Conservation (phyloP, 2,888 invertebrate genomes). For the Synergus itoensis region DNA sequence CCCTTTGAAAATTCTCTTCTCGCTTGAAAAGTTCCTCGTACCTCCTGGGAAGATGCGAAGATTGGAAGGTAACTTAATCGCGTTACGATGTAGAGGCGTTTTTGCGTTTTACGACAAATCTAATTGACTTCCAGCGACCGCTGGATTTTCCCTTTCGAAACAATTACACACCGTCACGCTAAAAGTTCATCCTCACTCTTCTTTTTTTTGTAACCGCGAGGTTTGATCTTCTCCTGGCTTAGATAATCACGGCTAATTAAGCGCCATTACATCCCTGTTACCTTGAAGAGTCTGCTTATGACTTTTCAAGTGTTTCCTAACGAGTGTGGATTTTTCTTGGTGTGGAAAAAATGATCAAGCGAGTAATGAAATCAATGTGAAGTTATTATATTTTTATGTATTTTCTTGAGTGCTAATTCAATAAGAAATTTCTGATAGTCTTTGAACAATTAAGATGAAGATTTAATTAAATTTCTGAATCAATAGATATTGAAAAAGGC, state of each 20-base stretch:
- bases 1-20: slow-evolving; percentile 10
- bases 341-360: neutral
- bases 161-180: neutral
- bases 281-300: slow-evolving; percentile 1
- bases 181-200: slow-evolving; percentile 26
- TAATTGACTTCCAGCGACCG: neutral
- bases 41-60: neutral
- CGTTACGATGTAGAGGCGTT: neutral
- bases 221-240: slow-evolving; percentile 12
- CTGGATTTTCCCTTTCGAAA: slow-evolving; percentile 28
- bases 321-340: neutral
- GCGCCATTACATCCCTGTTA: slow-evolving; percentile 22
- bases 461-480: neutral
- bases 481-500: neutral
- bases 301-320: slow-evolving; percentile 5
- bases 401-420: neutral
- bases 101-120: slow-evolving; percentile 16
- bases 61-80: slow-evolving; percentile 12
- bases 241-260: slow-evolving; percentile 31
- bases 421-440: neutral
- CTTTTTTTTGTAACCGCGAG: neutral
- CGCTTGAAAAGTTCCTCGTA: neutral
- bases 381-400: neutral
- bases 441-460: neutral
- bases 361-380: neutral